Conservation (phyloP, 2,888 invertebrate species). For the Amphimallon solstitiale region DNA sequence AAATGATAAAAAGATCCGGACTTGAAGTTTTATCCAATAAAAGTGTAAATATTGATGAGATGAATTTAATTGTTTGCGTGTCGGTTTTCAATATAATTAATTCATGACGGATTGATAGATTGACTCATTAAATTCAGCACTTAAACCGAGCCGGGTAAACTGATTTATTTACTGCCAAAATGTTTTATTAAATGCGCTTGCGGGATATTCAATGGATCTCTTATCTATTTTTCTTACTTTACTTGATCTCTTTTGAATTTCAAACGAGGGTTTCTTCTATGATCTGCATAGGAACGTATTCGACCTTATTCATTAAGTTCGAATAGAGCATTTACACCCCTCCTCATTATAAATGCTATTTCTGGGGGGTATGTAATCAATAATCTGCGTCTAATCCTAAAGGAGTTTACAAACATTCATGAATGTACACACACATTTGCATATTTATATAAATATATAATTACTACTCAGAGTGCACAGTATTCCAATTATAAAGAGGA, state of each 20-base stretch:
- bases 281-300: too few relatives aligned
- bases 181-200: not conserved
- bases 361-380: too few relatives aligned
- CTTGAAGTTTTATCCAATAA: not conserved
- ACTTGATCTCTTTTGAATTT: not conserved
- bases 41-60: conserved; percentile 22
- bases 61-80: conserved; percentile 3
- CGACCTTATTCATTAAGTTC: too few relatives aligned
- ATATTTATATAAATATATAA: too few relatives aligned
- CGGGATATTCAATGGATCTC: not conserved
- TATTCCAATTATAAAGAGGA: too few relatives aligned
- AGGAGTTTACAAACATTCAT: too few relatives aligned
- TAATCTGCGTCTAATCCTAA: too few relatives aligned
- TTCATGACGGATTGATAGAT: conserved; percentile 23
- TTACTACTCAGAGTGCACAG: too few relatives aligned
- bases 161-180: not conserved
- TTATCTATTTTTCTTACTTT: not conserved
- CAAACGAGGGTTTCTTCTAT: too few relatives aligned
- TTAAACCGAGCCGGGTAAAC: not conserved
- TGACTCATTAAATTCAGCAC: conserved; percentile 12
- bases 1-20: not conserved
- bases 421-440: too few relatives aligned
- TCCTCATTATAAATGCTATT: too few relatives aligned
- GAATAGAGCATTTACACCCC: too few relatives aligned
- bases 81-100: conserved; percentile 12